A percentile compares a stretch with the other conserved stretches of the same genome.
Conservation (phyloP, 1,140 invertebrate species). For the Zophobas atratus region DNA sequence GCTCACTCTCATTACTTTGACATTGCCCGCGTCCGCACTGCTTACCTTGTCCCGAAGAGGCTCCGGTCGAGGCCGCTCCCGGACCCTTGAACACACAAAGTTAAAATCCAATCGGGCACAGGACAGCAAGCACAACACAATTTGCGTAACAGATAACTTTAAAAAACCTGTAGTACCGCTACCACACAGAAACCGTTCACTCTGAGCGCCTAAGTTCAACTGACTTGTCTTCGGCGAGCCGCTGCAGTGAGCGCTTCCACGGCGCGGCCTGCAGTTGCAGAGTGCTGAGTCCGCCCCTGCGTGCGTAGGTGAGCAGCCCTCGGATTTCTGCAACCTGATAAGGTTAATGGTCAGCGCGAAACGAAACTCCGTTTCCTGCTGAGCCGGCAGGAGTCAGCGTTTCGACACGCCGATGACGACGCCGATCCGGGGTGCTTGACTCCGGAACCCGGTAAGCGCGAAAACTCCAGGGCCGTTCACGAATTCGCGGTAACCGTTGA, state of each 20-base stretch:
- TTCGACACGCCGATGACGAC: too few species aligned
- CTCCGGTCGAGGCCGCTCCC: constrained; percentile 3
- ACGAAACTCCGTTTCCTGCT: constrained; percentile 34
- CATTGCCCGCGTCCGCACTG: too few species aligned
- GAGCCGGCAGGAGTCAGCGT: background rate
- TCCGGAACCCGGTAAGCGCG: too few species aligned
- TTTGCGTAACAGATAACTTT: constrained; percentile 48
- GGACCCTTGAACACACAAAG: constrained; percentile 22
- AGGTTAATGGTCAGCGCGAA: constrained; percentile 29
- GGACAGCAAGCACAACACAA: constrained; percentile 24
- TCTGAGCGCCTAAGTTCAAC: constrained; percentile 48
- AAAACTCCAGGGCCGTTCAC: too few species aligned
- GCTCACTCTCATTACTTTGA: too few species aligned
- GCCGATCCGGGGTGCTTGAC: too few species aligned
- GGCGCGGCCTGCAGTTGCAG: background rate
- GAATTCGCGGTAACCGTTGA: too few species aligned
- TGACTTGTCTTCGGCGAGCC: constrained; percentile 6
- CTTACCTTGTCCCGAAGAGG: too few species aligned
- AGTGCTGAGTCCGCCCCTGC: background rate
- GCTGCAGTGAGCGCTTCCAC: constrained; percentile 17
- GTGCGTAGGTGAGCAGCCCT: constrained; percentile 4
- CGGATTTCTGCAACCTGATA: constrained; percentile 14
- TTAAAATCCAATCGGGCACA: constrained; percentile 18
- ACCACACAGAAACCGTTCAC: constrained; percentile 50
- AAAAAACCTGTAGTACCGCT: constrained; percentile 52